phyloP scores from a whole-genome alignment of 2,888 invertebrate genomes.

The Reticulitermes lucifugus region DNA sequence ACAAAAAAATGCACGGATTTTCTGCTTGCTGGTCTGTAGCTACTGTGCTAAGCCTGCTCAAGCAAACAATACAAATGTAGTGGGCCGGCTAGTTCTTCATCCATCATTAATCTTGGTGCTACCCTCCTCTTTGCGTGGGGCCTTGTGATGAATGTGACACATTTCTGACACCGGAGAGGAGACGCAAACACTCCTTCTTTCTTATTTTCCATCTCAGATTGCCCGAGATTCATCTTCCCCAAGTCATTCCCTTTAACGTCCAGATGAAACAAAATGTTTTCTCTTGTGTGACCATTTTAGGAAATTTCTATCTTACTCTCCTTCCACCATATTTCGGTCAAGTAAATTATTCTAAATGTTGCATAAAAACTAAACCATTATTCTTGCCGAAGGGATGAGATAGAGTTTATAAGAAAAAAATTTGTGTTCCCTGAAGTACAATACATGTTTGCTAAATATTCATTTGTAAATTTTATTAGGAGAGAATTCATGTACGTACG shows the following conservation, averaged over 20 bases:
- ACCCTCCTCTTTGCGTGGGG: constrained; percentile 11
- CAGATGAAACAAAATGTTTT: not conserved
- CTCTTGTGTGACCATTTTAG: constrained; percentile 22
- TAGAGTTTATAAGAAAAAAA: no score
- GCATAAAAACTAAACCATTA: not conserved
- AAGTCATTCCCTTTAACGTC: not conserved
- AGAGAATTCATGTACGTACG: no score
- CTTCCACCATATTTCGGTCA: not conserved
- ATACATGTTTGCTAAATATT: no score
- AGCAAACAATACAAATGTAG: constrained; percentile 20
- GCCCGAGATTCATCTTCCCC: not conserved
- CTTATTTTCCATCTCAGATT: constrained; percentile 20
- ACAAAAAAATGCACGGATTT: constrained; percentile 17
- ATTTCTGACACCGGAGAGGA: constrained; percentile 5
- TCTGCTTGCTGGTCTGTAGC: not conserved
- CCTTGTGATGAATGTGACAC: constrained; percentile 30
- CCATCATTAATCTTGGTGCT: constrained; percentile 35
- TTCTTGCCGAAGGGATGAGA: no score
- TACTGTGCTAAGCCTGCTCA: constrained; percentile 8
- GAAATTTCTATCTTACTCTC: not conserved
- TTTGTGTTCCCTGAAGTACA: no score
- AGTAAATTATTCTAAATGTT: not conserved
- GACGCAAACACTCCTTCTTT: constrained; percentile 14
- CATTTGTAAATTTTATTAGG: no score
- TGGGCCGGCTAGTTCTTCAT: constrained; percentile 14